Conservation (phyloP, 2,888 invertebrate species). For the Physocephala rufipes region DNA sequence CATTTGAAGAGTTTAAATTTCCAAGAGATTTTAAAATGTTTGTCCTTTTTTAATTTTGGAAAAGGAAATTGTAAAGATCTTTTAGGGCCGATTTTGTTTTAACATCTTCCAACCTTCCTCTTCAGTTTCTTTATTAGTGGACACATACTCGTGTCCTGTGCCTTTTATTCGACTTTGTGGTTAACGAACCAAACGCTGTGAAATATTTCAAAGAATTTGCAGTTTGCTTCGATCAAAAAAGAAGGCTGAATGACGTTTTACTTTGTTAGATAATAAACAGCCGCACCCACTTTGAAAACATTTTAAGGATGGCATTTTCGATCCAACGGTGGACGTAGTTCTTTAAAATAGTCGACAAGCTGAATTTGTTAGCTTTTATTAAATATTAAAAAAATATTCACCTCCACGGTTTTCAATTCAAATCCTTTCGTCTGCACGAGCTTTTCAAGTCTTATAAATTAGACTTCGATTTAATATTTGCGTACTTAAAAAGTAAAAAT, state of each 20-base stretch:
- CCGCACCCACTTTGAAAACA: background rate
- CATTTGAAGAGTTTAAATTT: conserved; percentile 1
- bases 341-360: background rate
- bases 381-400: conserved; percentile 15
- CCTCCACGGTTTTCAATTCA: background rate
- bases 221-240: conserved; percentile 16
- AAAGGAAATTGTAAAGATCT: background rate
- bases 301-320: background rate
- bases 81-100: background rate
- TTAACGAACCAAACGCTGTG: conserved; percentile 10
- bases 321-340: no score
- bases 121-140: background rate
- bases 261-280: background rate
- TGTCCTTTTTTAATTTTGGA: background rate
- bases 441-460: no score
- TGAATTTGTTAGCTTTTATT: conserved; percentile 12
- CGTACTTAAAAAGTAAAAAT: no score
- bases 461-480: no score
- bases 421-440: no score
- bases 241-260: conserved; percentile 11
- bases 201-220: background rate
- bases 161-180: conserved; percentile 9
- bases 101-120: background rate
- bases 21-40: background rate
- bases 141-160: conserved; percentile 16